Evolutionary conservation across 2,113 vertebrate genomes (phyloP).

Genomic region (Urocynchramus pylzowi): DNA sequence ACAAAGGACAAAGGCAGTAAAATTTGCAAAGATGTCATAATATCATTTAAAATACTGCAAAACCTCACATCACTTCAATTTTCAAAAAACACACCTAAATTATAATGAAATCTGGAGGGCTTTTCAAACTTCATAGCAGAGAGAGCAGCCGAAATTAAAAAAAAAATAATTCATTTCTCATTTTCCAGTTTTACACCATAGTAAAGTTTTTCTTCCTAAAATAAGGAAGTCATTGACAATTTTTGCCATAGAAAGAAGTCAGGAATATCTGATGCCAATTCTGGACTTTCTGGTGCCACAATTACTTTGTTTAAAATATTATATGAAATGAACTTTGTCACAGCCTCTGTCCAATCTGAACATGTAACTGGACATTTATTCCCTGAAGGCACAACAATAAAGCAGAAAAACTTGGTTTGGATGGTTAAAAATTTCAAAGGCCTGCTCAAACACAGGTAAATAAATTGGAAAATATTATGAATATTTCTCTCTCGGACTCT

Average conservation of each 20-base stretch:
- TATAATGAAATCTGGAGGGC: rapidly evolving
- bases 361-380: not conserved
- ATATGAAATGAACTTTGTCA: not conserved
- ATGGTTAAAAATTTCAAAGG: not conserved
- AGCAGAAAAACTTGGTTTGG: not conserved
- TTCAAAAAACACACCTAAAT: not conserved
- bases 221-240: not conserved
- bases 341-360: not conserved
- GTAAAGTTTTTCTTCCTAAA: not conserved
- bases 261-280: not conserved
- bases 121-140: not conserved
- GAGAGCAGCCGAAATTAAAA: not conserved
- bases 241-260: not conserved
- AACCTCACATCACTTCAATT: not conserved
- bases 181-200: not conserved
- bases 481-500: not conserved
- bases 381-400: not conserved
- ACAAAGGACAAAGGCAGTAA: not conserved
- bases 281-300: not conserved
- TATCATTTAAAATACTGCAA: not conserved
- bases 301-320: not conserved
- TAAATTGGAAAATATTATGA: not conserved
- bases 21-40: not conserved
- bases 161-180: not conserved
- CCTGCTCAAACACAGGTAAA: not conserved